A percentile compares a stretch with the other conserved stretches of the same genome.
Evolutionary conservation across 1,140 invertebrate genomes (phyloP).

Genomic region (Rhizoglyphus robini): DNA sequence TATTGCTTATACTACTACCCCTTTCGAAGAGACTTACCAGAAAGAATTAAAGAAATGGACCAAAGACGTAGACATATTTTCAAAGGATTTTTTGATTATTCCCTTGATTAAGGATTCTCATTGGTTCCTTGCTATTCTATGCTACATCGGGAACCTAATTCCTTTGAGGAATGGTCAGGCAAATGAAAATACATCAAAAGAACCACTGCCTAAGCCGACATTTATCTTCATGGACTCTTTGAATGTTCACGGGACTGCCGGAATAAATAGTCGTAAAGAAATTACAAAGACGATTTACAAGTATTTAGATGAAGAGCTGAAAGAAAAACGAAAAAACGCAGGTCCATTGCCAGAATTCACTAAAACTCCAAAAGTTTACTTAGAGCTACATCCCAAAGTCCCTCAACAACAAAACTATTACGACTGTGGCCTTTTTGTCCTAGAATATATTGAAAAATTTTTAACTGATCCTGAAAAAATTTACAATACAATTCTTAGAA

Average conservation of each 20-base stretch:
- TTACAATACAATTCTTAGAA: neutral
- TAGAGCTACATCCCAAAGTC: slow-evolving; percentile 67
- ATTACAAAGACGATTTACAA: neutral
- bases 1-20: slow-evolving; percentile 21
- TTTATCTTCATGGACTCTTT: slow-evolving; percentile 53
- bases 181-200: neutral
- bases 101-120: slow-evolving; percentile 92
- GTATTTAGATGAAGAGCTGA: neutral
- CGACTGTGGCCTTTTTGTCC: slow-evolving; percentile 87
- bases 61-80: slow-evolving; percentile 86
- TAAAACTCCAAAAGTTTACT: too few relatives aligned
- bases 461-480: slow-evolving; percentile 39
- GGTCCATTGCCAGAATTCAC: neutral
- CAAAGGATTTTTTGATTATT: slow-evolving; percentile 90
- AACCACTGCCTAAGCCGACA: neutral
- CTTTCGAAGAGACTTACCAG: slow-evolving; percentile 65
- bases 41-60: slow-evolving; percentile 87
- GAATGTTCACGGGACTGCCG: too few relatives aligned
- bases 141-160: slow-evolving; percentile 49
- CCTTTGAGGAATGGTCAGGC: neutral
- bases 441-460: slow-evolving; percentile 92
- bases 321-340: neutral
- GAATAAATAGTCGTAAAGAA: neutral
- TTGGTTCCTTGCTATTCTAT: slow-evolving; percentile 95
- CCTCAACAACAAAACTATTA: slow-evolving; percentile 93